These are phyloP conservation scores for Palythoa caribaeorum DNA, from an alignment of 92 coral and sea anemone genomes.

Conservation along the genomic window DNA sequence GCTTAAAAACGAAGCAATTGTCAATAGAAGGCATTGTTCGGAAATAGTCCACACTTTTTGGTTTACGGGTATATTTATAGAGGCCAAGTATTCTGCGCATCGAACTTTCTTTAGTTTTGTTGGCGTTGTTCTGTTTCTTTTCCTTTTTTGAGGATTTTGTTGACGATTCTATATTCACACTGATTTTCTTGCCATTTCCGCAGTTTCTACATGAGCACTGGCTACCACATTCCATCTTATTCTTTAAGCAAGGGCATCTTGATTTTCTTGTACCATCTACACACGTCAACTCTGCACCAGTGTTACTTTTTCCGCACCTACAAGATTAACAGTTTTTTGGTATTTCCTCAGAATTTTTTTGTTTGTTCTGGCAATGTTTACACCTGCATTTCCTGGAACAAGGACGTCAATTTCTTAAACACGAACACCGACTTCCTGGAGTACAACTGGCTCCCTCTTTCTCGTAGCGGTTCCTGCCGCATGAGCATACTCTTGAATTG, in stretches of 20 bases:
- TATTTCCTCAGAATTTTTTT: background rate
- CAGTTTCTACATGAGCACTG: background rate
- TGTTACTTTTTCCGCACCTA: background rate
- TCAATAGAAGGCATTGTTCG: background rate
- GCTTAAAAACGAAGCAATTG: background rate
- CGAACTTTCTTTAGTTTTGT: background rate
- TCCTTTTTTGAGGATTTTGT: background rate
- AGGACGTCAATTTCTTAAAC: background rate
- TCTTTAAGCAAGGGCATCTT: background rate
- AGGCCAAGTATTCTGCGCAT: constrained; percentile 11
- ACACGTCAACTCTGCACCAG: background rate
- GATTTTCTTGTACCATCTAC: background rate
- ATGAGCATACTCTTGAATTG: background rate
- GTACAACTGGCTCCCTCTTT: background rate
- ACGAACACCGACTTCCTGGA: background rate
- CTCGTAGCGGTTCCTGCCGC: background rate
- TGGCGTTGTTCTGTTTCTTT: constrained; percentile 8
- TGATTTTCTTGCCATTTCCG: background rate
- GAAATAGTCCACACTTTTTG: constrained; percentile 8
- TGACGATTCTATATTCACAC: background rate
- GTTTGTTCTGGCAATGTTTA: constrained; percentile 5
- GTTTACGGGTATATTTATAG: background rate
- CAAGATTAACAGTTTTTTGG: background rate
- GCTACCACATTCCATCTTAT: background rate
- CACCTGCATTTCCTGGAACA: constrained; percentile 6